Conservation (phyloP, 2,797 vertebrate species). For the Bradypodion ventrale region DNA sequence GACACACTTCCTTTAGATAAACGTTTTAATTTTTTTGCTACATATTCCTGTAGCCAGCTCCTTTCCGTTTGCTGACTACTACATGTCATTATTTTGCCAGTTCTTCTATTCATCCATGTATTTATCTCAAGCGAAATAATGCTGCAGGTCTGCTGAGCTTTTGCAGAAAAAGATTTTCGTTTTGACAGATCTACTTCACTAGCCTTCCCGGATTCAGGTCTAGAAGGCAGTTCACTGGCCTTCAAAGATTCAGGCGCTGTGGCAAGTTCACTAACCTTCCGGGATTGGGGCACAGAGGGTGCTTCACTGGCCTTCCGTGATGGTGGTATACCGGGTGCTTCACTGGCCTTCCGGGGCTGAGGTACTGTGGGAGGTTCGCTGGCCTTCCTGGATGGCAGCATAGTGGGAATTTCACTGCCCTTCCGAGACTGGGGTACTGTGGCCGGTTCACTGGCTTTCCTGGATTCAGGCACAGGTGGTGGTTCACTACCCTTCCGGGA, state of each 20-base stretch:
- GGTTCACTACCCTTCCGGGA: not conserved
- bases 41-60: conserved; percentile 32
- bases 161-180: not conserved
- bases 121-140: conserved; percentile 36
- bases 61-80: conserved; percentile 34
- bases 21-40: not conserved
- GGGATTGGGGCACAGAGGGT: not conserved
- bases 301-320: not conserved
- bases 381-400: not conserved
- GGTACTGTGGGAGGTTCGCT: not conserved
- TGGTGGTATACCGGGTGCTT: fast-evolving
- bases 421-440: not conserved
- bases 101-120: conserved; percentile 35
- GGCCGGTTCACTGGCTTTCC: not conserved
- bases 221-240: not conserved
- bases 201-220: not conserved
- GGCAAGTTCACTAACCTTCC: not conserved
- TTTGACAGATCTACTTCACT: not conserved
- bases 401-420: not conserved
- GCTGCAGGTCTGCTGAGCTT: conserved; percentile 36
- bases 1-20: not conserved
- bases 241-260: not conserved
- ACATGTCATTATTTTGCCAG: conserved; percentile 19
- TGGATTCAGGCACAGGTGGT: not conserved
- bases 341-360: not conserved